phyloP scores from a whole-genome alignment of 2,888 invertebrate species.

The Coleophora flavipennella region DNA sequence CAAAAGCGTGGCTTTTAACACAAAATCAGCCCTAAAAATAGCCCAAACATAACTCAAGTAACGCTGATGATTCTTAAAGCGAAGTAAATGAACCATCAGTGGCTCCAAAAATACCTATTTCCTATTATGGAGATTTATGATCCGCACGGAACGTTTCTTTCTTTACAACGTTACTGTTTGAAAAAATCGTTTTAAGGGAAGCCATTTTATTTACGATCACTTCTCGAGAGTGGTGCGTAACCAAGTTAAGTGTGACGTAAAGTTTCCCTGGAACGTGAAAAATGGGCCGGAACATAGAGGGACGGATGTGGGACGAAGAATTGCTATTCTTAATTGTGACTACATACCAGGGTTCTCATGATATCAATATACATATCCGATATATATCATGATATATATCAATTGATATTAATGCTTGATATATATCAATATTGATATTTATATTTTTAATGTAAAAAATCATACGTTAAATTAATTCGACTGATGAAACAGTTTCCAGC shows the following conservation, averaged over 20 bases:
- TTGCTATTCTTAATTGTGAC: background rate
- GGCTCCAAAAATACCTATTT: constrained; percentile 18
- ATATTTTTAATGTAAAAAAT: no score
- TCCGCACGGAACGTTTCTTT: constrained; percentile 33
- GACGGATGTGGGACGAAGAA: constrained; percentile 12
- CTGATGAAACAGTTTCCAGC: no score
- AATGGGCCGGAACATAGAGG: constrained; percentile 7
- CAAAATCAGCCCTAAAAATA: no score
- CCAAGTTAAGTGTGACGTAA: constrained; percentile 36
- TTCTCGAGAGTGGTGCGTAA: constrained; percentile 28
- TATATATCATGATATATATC: no score
- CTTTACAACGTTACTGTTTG: constrained; percentile 24
- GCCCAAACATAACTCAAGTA: background rate
- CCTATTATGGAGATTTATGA: constrained; percentile 42
- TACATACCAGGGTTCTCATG: no score
- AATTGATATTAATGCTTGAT: no score
- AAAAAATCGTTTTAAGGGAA: constrained; percentile 36
- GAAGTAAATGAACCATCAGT: constrained; percentile 5
- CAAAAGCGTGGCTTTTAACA: no score
- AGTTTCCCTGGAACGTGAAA: constrained; percentile 14
- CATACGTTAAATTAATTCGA: no score
- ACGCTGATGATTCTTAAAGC: background rate
- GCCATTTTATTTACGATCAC: constrained; percentile 37
- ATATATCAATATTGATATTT: no score
- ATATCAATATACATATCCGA: no score